Base-by-base conservation (phyloP, 2,113 vertebrate species). In the Zapus hudsonius region DNA sequence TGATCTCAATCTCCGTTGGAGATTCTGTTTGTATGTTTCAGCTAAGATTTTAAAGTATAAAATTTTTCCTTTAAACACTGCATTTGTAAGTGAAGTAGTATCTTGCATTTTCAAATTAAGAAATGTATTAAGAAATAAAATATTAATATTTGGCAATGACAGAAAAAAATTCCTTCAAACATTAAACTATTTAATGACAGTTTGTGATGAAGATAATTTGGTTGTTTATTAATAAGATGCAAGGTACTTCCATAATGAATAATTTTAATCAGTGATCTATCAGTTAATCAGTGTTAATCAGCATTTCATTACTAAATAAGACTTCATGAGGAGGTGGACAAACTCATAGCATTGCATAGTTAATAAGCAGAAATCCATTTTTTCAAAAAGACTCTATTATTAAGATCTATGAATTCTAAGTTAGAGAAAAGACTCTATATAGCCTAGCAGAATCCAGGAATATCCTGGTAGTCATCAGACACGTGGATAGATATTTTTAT, bases 281-380 rank as follows among this genome's bases (percentile, higher is more conserved):
- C 95, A 97, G 95, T 96, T 96, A 95, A 96, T 97, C 96, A 97
- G 95, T 90, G 96, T 96, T 97, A 96, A 97, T 97, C 94, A 97
- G 79, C 0, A 0, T 89, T 94, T 96, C 95, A 94, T 96, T 95
- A 94, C 95, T 96, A 96, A 97, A 96, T 96, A 94, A 96, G 89
- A 90, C 84, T 92, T 92, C 81, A 63, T 94, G 91, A 97, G 89
- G 81, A 94, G 94, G 81, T 96, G 96, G 95, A 94, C 97, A 97
- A 94, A 95, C 92, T 96, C 67, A 66, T 70, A 93, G 73, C 75
- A 59, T 94, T 94, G 92, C 91, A 94, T 96, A 64, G 79, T 80
- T 93, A 96, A 95, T 95, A 95, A 95, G 73, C 67, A 96, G 72
- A 89, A 36, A 85, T 67, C 22, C 3, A 36, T 47, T 80, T 72